Evolutionary conservation across 2,797 vertebrate genomes (phyloP), one percentile per base, ranked within the genome.

Genomic region (Trematomus bernacchii): DNA sequence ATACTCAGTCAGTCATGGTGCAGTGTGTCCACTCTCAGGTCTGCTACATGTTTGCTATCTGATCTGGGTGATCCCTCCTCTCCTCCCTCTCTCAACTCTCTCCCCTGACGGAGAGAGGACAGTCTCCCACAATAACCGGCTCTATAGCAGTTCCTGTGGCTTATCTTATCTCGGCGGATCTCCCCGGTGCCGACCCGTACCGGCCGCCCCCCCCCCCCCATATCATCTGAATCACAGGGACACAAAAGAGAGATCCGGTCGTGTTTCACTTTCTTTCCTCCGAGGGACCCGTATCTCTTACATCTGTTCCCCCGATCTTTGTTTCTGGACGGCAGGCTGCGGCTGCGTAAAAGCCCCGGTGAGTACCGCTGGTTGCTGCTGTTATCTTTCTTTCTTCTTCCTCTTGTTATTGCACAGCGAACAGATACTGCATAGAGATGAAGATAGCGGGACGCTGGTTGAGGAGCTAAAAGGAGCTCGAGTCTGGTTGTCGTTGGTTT

Each of bases 331-430:
- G 65, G 33, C 73, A 12, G 67, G 87, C 87, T 89, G 91, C 84
- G 82, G 85, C 87, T 91, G 87, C 80, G 79, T 77, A 44, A 79
- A 27, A 18, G 74, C 78, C 69, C 78, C 77, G 77, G 87, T 93
- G 88, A 87, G 89, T 88, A 54, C 69, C 33, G 83, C 61, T 46
- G 64, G 6, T 69, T 57, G 74, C 54, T 83, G 69, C 4, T 80
- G 61, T 72, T 85, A 60, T 86, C 69, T 88, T 72, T 79, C 46
- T 59, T 58, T 85, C 66, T 71, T 78, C 60, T 15, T 63, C 27
- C 42, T 63, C 51, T 42, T 76, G 57, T 76, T 59, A 43, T 48
- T 62, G 61, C 68, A 16, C 44, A 73, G 16, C 43, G 66, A 76
- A 3, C 54, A 70, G 47, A 74, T 53, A 62, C 57, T 33, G 54